Conservation (phyloP, 2,113 vertebrate genomes). For the Carassius auratus region DNA sequence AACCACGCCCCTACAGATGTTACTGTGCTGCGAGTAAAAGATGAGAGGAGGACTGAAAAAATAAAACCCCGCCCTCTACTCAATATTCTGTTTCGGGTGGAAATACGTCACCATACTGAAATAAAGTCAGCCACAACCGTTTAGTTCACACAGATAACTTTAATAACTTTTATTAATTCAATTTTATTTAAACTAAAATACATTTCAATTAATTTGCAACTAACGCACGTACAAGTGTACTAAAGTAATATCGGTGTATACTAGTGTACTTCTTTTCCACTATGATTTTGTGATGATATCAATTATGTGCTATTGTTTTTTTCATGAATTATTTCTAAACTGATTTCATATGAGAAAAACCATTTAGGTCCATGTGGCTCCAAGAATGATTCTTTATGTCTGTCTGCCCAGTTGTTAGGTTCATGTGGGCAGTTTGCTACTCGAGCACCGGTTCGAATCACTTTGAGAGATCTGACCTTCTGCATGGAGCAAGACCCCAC, state of each 20-base stretch:
- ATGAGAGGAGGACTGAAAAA: too few species aligned
- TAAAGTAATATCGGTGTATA: background rate
- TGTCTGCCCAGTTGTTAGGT: slow-evolving; percentile 30
- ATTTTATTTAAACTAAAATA: background rate
- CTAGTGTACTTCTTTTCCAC: background rate
- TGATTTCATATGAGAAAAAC: background rate
- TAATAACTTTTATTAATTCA: background rate
- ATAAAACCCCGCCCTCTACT: too few species aligned
- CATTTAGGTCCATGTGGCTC: background rate
- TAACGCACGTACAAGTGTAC: background rate
- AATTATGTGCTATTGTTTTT: background rate
- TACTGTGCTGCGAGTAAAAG: too few species aligned
- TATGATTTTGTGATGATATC: background rate
- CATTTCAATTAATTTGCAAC: background rate
- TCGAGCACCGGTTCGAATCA: slow-evolving; percentile 77
- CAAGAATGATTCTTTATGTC: background rate
- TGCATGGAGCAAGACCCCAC: slow-evolving; percentile 91
- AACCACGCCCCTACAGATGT: too few species aligned
- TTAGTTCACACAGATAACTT: too few species aligned
- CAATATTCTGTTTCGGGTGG: too few species aligned
- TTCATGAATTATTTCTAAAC: background rate
- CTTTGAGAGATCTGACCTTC: slow-evolving; percentile 90
- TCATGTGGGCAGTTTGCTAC: slow-evolving; percentile 64
- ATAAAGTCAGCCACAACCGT: too few species aligned
- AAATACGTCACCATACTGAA: too few species aligned